Conservation (phyloP, 2,888 invertebrate genomes). For the Eledone cirrhosa region DNA sequence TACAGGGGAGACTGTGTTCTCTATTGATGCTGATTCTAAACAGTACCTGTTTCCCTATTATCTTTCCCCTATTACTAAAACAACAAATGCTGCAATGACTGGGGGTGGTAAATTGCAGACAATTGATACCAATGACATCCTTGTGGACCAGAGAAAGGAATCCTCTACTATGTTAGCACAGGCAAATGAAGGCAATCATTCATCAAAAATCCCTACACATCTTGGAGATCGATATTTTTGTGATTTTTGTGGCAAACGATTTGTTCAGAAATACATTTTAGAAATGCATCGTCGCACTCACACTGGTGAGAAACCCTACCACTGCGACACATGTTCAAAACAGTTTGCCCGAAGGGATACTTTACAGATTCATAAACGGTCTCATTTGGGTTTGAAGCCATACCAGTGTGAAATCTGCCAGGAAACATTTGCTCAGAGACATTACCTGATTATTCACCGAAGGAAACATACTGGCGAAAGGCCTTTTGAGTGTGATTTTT, state of each 20-base stretch:
- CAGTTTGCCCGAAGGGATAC: constrained; percentile 21
- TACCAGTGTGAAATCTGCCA: constrained; percentile 21
- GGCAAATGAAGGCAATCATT: not conserved
- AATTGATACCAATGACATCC: constrained; percentile 5
- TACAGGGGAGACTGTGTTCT: not conserved
- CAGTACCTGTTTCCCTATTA: constrained; percentile 10
- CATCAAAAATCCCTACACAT: not conserved
- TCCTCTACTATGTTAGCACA: not conserved
- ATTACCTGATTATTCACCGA: constrained; percentile 4
- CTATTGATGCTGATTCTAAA: not conserved
- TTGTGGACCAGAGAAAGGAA: not conserved
- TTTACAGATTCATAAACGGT: constrained; percentile 13
- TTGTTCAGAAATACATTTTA: constrained; percentile 22
- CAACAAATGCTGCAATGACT: not conserved
- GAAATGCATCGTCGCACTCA: constrained; percentile 17
- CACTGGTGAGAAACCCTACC: constrained; percentile 11
- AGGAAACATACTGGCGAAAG: constrained; percentile 15
- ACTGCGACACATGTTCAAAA: not conserved
- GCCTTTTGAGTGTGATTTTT: constrained; percentile 16
- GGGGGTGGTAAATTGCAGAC: constrained; percentile 1
- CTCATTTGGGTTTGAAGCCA: constrained; percentile 4
- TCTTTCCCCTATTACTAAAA: not conserved
- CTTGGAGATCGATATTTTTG: not conserved
- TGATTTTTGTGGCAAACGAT: constrained; percentile 25
- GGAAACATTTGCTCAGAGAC: constrained; percentile 4